Evolutionary conservation across 1,140 invertebrate species (phyloP).

Genomic region (Neuroterus valhalla): DNA sequence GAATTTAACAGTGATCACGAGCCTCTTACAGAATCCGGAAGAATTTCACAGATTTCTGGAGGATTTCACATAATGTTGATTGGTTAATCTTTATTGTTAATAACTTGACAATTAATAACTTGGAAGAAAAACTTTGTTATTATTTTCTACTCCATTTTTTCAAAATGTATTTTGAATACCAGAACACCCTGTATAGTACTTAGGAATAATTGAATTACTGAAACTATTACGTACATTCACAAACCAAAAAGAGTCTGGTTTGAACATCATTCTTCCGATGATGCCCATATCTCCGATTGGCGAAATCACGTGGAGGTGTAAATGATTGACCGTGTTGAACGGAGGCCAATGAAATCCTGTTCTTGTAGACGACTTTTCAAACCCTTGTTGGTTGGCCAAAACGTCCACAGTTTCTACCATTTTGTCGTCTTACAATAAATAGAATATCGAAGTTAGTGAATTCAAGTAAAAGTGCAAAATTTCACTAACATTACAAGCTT

Average conservation of each 20-base stretch:
- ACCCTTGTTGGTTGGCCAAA: conserved; percentile 74
- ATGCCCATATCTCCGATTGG: conserved; percentile 86
- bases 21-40: too few relatives aligned
- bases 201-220: conserved; percentile 9
- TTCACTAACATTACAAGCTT: not conserved
- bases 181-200: too few relatives aligned
- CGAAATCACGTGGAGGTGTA: conserved; percentile 92
- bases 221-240: conserved; percentile 80
- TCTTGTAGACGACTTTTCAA: conserved; percentile 77
- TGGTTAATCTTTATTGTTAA: too few relatives aligned
- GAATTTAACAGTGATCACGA: too few relatives aligned
- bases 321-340: conserved; percentile 87
- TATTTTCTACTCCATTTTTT: too few relatives aligned
- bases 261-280: conserved; percentile 82
- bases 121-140: too few relatives aligned
- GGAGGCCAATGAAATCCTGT: conserved; percentile 95
- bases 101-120: too few relatives aligned
- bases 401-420: conserved; percentile 78
- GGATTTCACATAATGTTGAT: too few relatives aligned
- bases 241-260: conserved; percentile 88
- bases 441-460: too few relatives aligned
- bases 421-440: conserved; percentile 77
- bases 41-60: too few relatives aligned
- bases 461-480: too few relatives aligned
- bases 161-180: too few relatives aligned